These are phyloP conservation scores for Scrobipalpa atriplicella DNA, from an alignment of 2,888 invertebrate genomes.

Conservation along the genomic window DNA sequence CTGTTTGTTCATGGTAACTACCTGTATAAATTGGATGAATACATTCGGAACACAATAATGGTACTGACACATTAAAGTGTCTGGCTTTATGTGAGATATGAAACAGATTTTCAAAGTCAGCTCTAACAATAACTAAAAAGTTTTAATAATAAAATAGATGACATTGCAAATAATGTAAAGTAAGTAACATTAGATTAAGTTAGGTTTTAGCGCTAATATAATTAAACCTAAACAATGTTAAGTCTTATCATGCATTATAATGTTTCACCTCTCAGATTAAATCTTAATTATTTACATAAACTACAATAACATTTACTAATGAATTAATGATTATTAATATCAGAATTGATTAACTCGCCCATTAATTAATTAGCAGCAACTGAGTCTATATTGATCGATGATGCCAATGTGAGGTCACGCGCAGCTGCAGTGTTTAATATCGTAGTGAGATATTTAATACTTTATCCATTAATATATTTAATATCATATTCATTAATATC, in stretches of 20 bases:
- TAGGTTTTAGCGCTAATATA: no score
- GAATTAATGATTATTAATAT: not conserved
- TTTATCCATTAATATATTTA: slow-evolving; percentile 5
- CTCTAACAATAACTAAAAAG: no score
- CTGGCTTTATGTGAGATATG: no score
- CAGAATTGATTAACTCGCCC: not conserved
- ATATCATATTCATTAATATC: slow-evolving; percentile 14
- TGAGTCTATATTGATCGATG: not conserved
- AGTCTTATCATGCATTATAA: no score
- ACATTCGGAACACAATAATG: no score
- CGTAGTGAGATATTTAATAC: not conserved
- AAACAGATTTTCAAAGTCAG: no score
- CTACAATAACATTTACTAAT: not conserved
- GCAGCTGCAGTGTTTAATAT: not conserved
- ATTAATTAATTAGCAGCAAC: not conserved
- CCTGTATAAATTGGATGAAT: no score
- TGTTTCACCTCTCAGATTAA: not conserved
- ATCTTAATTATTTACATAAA: not conserved
- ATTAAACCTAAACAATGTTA: no score
- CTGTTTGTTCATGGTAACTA: not conserved
- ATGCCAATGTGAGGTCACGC: not conserved
- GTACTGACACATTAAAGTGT: no score
- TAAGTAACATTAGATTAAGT: no score
- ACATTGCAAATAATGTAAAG: no score
- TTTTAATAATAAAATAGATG: no score